Evolutionary conservation across 2,888 invertebrate species (phyloP).

Genomic region (Philonicus albiceps): DNA sequence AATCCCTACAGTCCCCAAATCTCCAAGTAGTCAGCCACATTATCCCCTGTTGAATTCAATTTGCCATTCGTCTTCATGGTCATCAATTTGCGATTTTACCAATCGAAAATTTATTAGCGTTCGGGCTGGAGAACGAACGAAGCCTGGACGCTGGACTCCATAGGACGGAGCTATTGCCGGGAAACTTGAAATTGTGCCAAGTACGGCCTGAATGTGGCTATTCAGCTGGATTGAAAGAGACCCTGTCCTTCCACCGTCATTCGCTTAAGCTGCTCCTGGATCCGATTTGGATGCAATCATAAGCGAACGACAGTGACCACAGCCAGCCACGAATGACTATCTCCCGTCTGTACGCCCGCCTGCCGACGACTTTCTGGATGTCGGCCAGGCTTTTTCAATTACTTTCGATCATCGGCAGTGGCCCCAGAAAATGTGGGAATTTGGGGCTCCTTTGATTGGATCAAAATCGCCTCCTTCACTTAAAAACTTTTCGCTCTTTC

Average conservation of each 20-base stretch:
- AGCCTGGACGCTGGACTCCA: background rate
- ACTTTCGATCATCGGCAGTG: slow-evolving; percentile 13
- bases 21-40: background rate
- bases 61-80: background rate
- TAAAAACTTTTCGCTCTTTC: background rate
- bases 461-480: background rate
- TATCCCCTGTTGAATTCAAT: slow-evolving; percentile 25
- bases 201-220: background rate
- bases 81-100: background rate
- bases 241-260: background rate
- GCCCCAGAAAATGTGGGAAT: background rate
- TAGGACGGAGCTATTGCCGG: background rate
- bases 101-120: slow-evolving; percentile 22
- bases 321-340: background rate
- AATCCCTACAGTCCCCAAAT: background rate
- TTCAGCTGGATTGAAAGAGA: background rate
- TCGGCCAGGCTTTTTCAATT: slow-evolving; percentile 19
- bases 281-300: background rate
- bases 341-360: background rate
- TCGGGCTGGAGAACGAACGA: background rate
- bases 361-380: background rate
- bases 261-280: background rate
- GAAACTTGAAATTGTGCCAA: slow-evolving; percentile 14
- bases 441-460: slow-evolving; percentile 7
- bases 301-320: background rate